Evolutionary conservation across 2,113 vertebrate species (phyloP).

Genomic region (Corythaeola cristata): DNA sequence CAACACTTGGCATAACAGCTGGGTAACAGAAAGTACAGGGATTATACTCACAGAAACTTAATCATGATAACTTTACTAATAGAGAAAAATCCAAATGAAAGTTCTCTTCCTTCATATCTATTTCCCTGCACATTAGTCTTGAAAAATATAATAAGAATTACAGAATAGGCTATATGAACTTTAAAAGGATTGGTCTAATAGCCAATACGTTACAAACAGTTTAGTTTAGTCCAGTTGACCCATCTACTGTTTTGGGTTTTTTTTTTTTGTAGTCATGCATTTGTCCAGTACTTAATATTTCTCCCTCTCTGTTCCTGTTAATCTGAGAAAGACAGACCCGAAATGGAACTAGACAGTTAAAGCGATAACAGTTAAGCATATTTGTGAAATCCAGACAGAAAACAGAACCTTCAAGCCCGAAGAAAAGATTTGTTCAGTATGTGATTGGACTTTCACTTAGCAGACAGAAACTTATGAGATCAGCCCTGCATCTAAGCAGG

Average conservation of each 20-base stretch:
- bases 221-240: background rate
- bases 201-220: background rate
- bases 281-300: background rate
- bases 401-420: background rate
- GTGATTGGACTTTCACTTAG: background rate
- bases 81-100: background rate
- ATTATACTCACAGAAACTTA: background rate
- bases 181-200: background rate
- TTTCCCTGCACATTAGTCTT: background rate
- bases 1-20: background rate
- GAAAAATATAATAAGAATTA: background rate
- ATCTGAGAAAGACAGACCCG: background rate
- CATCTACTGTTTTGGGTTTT: background rate
- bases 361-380: background rate
- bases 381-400: background rate
- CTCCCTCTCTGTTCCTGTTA: background rate
- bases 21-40: background rate
- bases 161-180: background rate
- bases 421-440: background rate
- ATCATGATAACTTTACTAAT: background rate
- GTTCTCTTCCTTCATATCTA: background rate
- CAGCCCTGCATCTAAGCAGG: background rate
- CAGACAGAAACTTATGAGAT: background rate
- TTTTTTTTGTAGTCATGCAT: background rate
- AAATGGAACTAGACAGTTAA: background rate